These are phyloP conservation scores for Eunapius fragilis DNA, from an alignment of 37 sponge, comb jelly and placozoan genomes.

Conservation along the genomic window DNA sequence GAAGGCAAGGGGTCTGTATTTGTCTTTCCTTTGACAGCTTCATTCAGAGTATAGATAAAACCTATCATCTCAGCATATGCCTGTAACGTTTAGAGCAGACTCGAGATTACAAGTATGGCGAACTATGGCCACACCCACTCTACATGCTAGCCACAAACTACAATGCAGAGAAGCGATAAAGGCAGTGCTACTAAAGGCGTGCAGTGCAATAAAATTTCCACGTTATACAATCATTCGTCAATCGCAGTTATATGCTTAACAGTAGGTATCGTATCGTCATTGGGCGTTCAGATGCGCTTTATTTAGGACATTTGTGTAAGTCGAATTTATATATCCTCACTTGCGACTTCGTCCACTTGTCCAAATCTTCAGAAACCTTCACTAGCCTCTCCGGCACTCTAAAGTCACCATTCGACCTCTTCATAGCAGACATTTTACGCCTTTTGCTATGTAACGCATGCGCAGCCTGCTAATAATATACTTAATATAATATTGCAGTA, in stretches of 20 bases:
- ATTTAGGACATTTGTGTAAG: neutral
- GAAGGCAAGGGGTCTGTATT: slow-evolving; percentile 45
- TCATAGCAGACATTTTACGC: neutral
- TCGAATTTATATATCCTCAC: slow-evolving; percentile 17
- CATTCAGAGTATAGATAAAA: slow-evolving; percentile 65
- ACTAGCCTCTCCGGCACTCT: slow-evolving; percentile 46
- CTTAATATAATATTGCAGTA: neutral
- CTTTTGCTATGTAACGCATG: neutral
- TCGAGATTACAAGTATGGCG: neutral
- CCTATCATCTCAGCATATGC: slow-evolving; percentile 72
- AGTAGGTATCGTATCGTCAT: too few species aligned
- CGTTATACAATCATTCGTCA: neutral
- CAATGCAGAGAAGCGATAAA: neutral
- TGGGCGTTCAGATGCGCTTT: slow-evolving; percentile 2
- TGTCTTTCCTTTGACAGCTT: slow-evolving; percentile 74
- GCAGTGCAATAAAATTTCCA: neutral
- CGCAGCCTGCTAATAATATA: neutral
- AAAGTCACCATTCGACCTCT: slow-evolving; percentile 14
- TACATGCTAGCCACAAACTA: neutral
- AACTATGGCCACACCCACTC: neutral
- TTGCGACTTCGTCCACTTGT: slow-evolving; percentile 69
- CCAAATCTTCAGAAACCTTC: slow-evolving; percentile 46
- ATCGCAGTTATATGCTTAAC: neutral
- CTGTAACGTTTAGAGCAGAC: slow-evolving; percentile 14
- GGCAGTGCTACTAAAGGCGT: neutral